Evolutionary conservation across 2,113 vertebrate species (phyloP).

Genomic region (Taurulus bubalis): DNA sequence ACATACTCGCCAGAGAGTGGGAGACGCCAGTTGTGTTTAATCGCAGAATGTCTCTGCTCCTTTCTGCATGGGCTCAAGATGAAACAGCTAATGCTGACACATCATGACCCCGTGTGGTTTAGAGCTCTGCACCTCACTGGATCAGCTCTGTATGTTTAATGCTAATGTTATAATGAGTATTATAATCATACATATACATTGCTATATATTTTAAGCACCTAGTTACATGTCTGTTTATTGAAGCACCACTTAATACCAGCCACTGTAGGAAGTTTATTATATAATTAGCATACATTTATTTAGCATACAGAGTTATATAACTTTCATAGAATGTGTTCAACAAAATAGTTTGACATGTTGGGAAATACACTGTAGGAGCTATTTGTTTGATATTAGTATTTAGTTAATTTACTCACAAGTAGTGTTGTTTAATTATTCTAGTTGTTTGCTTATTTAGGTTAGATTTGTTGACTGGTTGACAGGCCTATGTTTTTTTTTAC

Average conservation of each 20-base stretch:
- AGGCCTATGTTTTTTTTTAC: too few relatives aligned
- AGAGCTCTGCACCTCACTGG: neutral
- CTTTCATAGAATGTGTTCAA: neutral
- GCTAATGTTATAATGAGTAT: neutral
- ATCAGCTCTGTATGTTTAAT: neutral
- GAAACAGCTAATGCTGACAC: neutral
- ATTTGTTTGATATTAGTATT: too few relatives aligned
- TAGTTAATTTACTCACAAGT: too few relatives aligned
- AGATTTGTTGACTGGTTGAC: too few relatives aligned
- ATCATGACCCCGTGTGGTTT: neutral
- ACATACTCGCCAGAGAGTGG: conserved; percentile 15
- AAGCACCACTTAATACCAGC: conserved; percentile 13
- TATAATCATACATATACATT: neutral
- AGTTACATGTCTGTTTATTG: neutral
- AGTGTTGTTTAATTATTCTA: too few relatives aligned
- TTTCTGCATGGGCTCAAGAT: conserved; percentile 1
- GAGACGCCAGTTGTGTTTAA: conserved; percentile 16
- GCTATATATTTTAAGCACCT: neutral
- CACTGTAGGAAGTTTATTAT: conserved; percentile 1
- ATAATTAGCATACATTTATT: neutral
- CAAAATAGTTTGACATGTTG: neutral
- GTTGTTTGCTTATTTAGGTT: too few relatives aligned
- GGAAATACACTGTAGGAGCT: neutral
- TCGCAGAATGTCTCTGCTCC: conserved; percentile 6
- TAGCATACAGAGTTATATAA: too few relatives aligned